phyloP scores from a whole-genome alignment of 2,888 invertebrate species.

The Pinctada fucata region DNA sequence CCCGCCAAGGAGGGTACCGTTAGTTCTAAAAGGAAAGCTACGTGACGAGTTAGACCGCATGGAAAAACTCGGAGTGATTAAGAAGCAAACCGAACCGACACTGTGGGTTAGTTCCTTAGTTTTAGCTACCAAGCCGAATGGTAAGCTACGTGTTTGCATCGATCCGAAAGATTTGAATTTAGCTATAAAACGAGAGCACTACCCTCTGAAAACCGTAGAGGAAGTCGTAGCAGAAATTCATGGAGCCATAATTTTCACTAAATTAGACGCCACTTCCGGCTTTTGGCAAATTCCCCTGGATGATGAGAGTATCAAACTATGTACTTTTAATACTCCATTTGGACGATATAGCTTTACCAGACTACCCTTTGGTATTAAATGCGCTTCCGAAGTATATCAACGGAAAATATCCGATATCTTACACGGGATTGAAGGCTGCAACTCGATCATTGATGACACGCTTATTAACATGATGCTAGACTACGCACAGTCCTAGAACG shows the following conservation, averaged over 20 bases:
- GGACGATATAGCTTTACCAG: slow-evolving; percentile 38
- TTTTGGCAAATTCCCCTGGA: slow-evolving; percentile 51
- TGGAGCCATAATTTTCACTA: slow-evolving; percentile 47
- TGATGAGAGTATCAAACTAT: slow-evolving; percentile 42
- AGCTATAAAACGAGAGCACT: slow-evolving; percentile 46
- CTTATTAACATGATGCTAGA: slow-evolving; percentile 40
- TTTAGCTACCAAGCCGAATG: slow-evolving; percentile 38
- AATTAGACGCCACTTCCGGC: slow-evolving; percentile 52
- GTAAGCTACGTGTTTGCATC: slow-evolving; percentile 50
- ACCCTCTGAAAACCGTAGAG: slow-evolving; percentile 51
- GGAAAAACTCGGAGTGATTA: slow-evolving; percentile 43
- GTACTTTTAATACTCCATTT: slow-evolving; percentile 48
- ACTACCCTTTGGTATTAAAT: slow-evolving; percentile 43
- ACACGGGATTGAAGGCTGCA: slow-evolving; percentile 33
- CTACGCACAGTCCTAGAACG: slow-evolving; percentile 28
- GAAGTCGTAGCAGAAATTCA: slow-evolving; percentile 46
- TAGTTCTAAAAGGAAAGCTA: slow-evolving; percentile 37
- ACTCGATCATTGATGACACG: slow-evolving; percentile 44
- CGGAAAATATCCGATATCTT: slow-evolving; percentile 33
- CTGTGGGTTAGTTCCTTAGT: slow-evolving; percentile 52
- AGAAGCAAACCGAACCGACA: slow-evolving; percentile 38
- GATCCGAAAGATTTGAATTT: slow-evolving; percentile 53
- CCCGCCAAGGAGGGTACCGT: slow-evolving; percentile 37
- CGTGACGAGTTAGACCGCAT: slow-evolving; percentile 39
- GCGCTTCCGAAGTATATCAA: slow-evolving; percentile 41